phyloP scores from a whole-genome alignment of 2,797 vertebrate species.

The Hydrophis major region DNA sequence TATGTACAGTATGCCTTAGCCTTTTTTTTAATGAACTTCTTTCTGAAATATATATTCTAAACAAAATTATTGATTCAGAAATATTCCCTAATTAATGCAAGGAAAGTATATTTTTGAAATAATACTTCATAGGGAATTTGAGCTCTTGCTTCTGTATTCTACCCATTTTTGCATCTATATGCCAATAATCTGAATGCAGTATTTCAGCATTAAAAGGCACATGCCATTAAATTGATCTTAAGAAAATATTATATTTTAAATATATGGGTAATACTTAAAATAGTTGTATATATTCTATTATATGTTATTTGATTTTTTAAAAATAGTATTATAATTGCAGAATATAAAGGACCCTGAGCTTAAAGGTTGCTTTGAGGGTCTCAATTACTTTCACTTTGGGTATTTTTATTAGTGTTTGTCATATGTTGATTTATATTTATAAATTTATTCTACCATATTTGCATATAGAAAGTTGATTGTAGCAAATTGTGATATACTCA shows the following conservation, averaged over 20 bases:
- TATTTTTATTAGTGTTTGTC: background rate
- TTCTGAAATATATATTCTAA: conserved; percentile 38
- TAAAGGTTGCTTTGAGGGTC: background rate
- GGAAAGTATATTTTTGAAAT: conserved; percentile 20
- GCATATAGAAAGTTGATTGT: background rate
- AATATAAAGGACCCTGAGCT: background rate
- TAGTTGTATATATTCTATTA: conserved; percentile 24
- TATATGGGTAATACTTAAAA: conserved; percentile 12
- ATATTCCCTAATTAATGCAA: conserved; percentile 44
- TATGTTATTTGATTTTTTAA: background rate
- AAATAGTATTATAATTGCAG: background rate
- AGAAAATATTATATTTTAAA: conserved; percentile 26
- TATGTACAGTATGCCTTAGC: conserved; percentile 32
- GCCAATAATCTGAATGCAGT: background rate
- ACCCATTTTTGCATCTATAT: background rate
- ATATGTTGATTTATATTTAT: background rate
- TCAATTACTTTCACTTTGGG: background rate
- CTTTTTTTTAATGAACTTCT: conserved; percentile 37
- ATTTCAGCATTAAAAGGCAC: conserved; percentile 22
- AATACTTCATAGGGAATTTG: conserved; percentile 29
- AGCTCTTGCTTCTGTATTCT: conserved; percentile 2
- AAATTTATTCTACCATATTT: background rate
- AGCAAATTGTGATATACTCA: background rate
- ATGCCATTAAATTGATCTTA: background rate
- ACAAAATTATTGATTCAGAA: conserved; percentile 29